Percentiles rank a stretch among this genome's conserved stretches.
These are phyloP conservation scores for Hemicrepidius hirtus DNA, from an alignment of 2,888 invertebrate species.

Conservation along the genomic window DNA sequence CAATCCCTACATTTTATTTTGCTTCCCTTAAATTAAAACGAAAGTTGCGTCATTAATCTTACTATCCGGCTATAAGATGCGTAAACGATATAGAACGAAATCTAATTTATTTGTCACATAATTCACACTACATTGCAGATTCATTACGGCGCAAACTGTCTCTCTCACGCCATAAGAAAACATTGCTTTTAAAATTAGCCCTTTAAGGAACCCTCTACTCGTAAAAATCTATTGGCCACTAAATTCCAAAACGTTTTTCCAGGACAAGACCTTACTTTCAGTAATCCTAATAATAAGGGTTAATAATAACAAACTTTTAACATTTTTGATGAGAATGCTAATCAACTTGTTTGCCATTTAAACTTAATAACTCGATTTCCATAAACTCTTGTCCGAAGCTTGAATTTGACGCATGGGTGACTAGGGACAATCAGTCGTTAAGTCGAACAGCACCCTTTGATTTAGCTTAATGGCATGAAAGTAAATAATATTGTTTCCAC, in stretches of 20 bases:
- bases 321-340: not conserved
- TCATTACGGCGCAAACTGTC: not conserved
- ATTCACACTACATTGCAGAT: constrained; percentile 28
- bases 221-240: constrained; percentile 22
- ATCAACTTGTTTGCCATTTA: not conserved
- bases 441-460: constrained; percentile 8
- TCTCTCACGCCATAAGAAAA: not conserved
- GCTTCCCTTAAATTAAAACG: constrained; percentile 29
- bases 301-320: not conserved
- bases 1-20: constrained; percentile 27
- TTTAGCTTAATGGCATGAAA: constrained; percentile 22
- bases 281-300: constrained; percentile 8
- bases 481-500: not conserved
- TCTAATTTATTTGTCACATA: constrained; percentile 36
- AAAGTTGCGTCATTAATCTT: constrained; percentile 35
- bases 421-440: constrained; percentile 26
- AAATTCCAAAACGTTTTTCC: not conserved
- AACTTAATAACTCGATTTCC: constrained; percentile 1
- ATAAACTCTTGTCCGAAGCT: constrained; percentile 13
- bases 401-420: constrained; percentile 25
- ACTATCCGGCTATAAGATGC: constrained; percentile 31
- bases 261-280: not conserved
- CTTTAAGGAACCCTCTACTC: not conserved
- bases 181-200: not conserved
- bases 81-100: constrained; percentile 32